These are phyloP conservation scores for Cydia pomonella DNA, from an alignment of 1,140 invertebrate genomes.

Conservation along the genomic window DNA sequence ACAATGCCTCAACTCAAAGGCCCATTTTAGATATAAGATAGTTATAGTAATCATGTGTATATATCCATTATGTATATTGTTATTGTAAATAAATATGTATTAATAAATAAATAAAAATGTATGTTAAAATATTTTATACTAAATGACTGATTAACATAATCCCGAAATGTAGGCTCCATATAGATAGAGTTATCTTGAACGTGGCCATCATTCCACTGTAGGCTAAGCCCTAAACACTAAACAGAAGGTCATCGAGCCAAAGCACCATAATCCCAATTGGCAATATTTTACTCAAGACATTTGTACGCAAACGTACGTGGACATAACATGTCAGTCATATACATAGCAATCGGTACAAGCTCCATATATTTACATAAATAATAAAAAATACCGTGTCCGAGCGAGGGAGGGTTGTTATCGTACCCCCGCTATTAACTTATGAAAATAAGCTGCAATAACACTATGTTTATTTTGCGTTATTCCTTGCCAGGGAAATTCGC, in stretches of 20 bases:
- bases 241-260: conserved; percentile 6
- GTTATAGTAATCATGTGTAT: no score
- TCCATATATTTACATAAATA: conserved; percentile 60
- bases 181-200: not conserved
- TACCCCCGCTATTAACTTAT: conserved; percentile 72
- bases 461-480: conserved; percentile 77
- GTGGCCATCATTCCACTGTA: not conserved
- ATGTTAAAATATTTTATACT: no score
- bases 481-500: conserved; percentile 66
- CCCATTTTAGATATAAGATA: no score
- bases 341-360: conserved; percentile 29
- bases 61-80: no score
- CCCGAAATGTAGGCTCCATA: not conserved
- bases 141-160: not conserved
- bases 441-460: conserved; percentile 79
- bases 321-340: conserved; percentile 32
- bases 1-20: no score
- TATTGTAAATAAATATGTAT: no score
- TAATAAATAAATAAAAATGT: no score
- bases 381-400: conserved; percentile 58
- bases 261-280: not conserved
- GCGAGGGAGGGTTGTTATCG: conserved; percentile 44
- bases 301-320: conserved; percentile 25
- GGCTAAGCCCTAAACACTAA: conserved; percentile 1
- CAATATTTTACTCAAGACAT: conserved; percentile 18